These are phyloP conservation scores for Axinella damicornis DNA, from an alignment of 37 sponge, comb jelly and placozoan species.

Conservation along the genomic window DNA sequence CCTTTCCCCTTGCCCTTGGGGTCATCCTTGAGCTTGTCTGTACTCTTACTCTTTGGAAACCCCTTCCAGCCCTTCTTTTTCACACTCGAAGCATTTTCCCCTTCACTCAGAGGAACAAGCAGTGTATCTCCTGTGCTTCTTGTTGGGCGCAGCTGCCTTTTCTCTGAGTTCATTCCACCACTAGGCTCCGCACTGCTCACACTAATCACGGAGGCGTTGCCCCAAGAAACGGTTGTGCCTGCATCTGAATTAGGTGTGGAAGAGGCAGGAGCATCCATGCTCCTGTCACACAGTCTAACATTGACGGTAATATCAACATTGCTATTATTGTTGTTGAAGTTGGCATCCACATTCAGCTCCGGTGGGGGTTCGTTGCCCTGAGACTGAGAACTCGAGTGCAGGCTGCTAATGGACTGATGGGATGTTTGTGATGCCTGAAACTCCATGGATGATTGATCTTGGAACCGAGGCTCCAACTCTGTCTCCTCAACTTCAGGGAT, in stretches of 20 bases:
- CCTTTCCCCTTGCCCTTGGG: not conserved
- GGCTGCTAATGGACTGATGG: conserved; percentile 1
- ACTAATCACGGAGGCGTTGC: no score
- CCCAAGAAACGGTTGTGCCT: no score
- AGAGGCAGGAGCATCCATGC: not conserved
- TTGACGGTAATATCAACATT: conserved; percentile 11
- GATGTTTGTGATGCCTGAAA: conserved; percentile 12
- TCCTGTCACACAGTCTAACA: not conserved
- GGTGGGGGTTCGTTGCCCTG: not conserved
- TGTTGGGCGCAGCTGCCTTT: not conserved
- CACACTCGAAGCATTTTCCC: not conserved
- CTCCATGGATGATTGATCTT: not conserved
- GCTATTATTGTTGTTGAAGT: not conserved
- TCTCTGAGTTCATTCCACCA: not conserved
- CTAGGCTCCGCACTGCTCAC: no score
- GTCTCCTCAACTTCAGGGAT: conserved; percentile 58
- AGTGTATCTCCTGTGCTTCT: not conserved
- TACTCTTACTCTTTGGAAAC: conserved; percentile 13
- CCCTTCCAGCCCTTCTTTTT: not conserved
- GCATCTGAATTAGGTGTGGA: not conserved
- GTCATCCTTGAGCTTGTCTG: not conserved
- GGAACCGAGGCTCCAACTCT: not conserved
- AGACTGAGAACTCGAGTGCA: conserved; percentile 13
- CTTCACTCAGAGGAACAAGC: no score
- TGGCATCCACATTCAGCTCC: conserved; percentile 1